Base-by-base conservation (phyloP, 1,140 invertebrate genomes). In the Aphelinus certus region DNA sequence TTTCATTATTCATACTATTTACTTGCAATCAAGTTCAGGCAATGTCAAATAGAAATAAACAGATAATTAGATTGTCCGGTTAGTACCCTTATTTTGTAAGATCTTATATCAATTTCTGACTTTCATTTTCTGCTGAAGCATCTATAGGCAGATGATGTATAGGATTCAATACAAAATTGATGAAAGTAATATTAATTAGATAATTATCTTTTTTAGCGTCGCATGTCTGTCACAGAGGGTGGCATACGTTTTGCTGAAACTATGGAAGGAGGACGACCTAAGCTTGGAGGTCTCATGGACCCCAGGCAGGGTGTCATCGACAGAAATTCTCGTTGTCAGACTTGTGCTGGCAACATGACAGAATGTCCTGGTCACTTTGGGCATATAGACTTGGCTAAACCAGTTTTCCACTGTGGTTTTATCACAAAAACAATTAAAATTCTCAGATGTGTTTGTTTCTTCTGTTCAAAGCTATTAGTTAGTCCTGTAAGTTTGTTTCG, bases 321-420 rank as follows among this genome's bases (percentile, higher is more conserved):
- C 83, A 91, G 97, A 78, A 93, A 92, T 78, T 96, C 95, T 42
- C 90, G 97, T 63, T 99, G 98, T 86, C 97, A 98, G 86, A 99
- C 98, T 0, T 99, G 98, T 88, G 97, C 97, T 66, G 98, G 94
- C 45, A 98, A 97, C 81, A 97, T 99, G 95, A 95, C 95, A 2
- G 97, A 99, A 86, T 99, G 98, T 88, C 97, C 98, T 26, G 98
- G 98, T 1, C 98, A 99, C 87, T 99, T 99, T 90, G 98, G 98
- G n/a, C 98, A 99, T 85, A 95, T 99, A 77, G 97, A 99, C 86
- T 89, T 99, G 65, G 95, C 97, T 1, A 99, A 99, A 87, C 98
- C 98, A 45, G 98, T 99, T 2, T 99, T 97, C 88, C 97, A 99
- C 86, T 94, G 98, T 84, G 98, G 97, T 63, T 99, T 99, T 84